Evolutionary conservation across 2,797 vertebrate genomes (phyloP), one percentile per base, ranked within the genome.

Genomic region (Sylvilagus floridanus): DNA sequence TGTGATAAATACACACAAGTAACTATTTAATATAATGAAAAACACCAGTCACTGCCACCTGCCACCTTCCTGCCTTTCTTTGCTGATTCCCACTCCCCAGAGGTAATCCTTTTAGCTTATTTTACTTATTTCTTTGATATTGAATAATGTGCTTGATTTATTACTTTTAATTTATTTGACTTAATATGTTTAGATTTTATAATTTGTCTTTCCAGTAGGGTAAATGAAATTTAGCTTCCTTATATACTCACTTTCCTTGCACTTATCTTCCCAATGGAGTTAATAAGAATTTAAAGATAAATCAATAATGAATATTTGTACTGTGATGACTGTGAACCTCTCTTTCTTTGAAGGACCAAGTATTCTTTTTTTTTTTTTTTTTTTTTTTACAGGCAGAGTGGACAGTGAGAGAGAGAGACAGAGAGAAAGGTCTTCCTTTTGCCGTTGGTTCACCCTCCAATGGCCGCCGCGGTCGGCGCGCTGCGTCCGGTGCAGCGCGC

Each of bases 141-240:
- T 92, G 32, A 95, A 83, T 68, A 71, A 54, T 88, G 16, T 76
- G 8, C 54, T 81, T 84, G 2, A n/a, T 87, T 63, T 77, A 30
- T n/a, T 84, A 50, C 65, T 68, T 91, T 73, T 69, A 81, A 30
- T 35, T 84, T 68, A 88, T 73, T 76, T 65, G 9, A 28, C 83
- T 63, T 77, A 30, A n/a, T 84, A 50, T 60, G 54, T 91, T 73
- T 77, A 60, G 47, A 32, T 93, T 73, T 87, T 37, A 47, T 73
- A 6, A 57, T 84, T 90, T 65, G 0, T 69, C 32, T 88, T 75
- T 7, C 54, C 68, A 22, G 35, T n/a, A 71, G 10, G 42, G 2
- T 57, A 85, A 76, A 63, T 94, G 69, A 83, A 63, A 86, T 82
- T 78, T 47, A 47, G 6, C 24, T 50, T 62, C 26, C 65, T 82